Base-by-base conservation (phyloP, 2,113 vertebrate species). In the Scartelaos histophorus region DNA sequence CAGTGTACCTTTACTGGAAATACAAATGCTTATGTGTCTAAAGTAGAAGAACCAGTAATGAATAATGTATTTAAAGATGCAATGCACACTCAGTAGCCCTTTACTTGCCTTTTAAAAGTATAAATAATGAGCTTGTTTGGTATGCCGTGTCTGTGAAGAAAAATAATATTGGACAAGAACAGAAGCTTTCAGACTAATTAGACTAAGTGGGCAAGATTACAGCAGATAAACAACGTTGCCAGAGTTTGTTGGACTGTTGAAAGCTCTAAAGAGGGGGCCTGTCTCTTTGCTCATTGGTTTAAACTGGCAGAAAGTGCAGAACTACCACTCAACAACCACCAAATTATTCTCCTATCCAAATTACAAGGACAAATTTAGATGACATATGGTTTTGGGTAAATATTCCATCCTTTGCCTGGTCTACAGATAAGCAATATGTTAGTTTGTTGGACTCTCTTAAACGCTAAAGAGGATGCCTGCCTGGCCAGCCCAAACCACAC, bases 181-280 rank as follows among this genome's bases (percentile, higher is more conserved):
- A 7, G 58, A 61, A 17, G 25, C 24, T 34, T 61, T 25, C 24
- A 34, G 58, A 61, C 58, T 61, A 61, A 61, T 61, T 61, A 61
- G 58, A 61, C 58, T 34, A 34, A 79, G 66, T 78, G 69, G 67
- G 34, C 17, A 75, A 61, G 10, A 68, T 60, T 79, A 64, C 51
- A 71, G 51, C 70, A 56, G 67, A 25, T 56, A 13, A 56, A n/a
- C 35, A 34, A 46, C 57, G 43, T 29, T 75, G 57, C 66, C 25
- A 57, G 19, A 15, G 29, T 83, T 74, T 80, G 72, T 70, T 76
- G 67, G 43, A 71, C 61, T 67, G 66, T 45, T 56, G 34, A 29
- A 67, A 78, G 72, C 51, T 51, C n/a, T 72, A 38, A 51, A 58
- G 60, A 70, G 45, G 61, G 38, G 71, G 68, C 58, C 46, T 51